These are phyloP conservation scores for Drosophila ohnishii DNA, from an alignment of 1,140 invertebrate species.

Conservation along the genomic window DNA sequence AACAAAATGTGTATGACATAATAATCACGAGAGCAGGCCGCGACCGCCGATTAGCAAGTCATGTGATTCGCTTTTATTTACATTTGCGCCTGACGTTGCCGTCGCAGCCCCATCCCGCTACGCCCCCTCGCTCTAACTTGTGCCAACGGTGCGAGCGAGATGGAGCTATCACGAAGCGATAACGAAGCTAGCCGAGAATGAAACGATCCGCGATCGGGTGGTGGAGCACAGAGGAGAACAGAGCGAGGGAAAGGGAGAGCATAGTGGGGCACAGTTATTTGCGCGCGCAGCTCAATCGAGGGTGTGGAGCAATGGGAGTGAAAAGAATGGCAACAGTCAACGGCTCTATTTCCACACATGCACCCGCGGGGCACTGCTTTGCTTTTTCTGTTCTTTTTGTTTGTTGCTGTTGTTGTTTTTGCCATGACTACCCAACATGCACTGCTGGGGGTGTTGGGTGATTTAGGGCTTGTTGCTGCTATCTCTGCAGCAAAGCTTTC, in stretches of 20 bases:
- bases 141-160: slow-evolving; percentile 19
- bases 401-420: slow-evolving; percentile 11
- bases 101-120: slow-evolving; percentile 24
- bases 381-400: neutral
- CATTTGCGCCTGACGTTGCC: slow-evolving; percentile 73
- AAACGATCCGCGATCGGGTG: slow-evolving; percentile 19
- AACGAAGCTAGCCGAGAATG: slow-evolving; percentile 43
- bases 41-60: slow-evolving; percentile 83
- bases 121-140: neutral
- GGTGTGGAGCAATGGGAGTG: slow-evolving; percentile 19
- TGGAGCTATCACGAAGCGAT: slow-evolving; percentile 48
- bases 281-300: slow-evolving; percentile 53
- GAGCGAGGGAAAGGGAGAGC: slow-evolving; percentile 10
- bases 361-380: slow-evolving; percentile 3
- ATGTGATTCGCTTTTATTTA: slow-evolving; percentile 83
- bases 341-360: slow-evolving; percentile 19
- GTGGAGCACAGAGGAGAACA: slow-evolving; percentile 2
- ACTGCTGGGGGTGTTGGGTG: slow-evolving; percentile 44
- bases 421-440: slow-evolving; percentile 43
- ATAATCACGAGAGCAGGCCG: slow-evolving; percentile 82
- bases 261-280: slow-evolving; percentile 50
- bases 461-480: slow-evolving; percentile 27
- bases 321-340: slow-evolving; percentile 17
- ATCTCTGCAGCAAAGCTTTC: slow-evolving; percentile 15
- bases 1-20: slow-evolving; percentile 82